These are phyloP conservation scores for Myiozetetes cayanensis DNA, from an alignment of 2,113 vertebrate genomes.

Conservation along the genomic window DNA sequence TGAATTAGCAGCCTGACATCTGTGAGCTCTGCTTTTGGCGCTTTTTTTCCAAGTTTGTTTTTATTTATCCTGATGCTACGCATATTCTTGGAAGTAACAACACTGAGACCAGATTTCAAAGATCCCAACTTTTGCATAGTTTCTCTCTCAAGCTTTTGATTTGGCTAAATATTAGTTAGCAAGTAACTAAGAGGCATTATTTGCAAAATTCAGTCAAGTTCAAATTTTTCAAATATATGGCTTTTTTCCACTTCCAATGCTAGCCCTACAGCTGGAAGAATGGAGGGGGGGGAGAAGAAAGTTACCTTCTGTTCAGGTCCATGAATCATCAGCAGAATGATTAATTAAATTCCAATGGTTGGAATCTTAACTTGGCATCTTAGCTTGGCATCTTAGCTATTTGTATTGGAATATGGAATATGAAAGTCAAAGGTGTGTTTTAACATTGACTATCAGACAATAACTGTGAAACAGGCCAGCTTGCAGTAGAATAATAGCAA, in stretches of 20 bases:
- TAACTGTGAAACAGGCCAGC: neutral
- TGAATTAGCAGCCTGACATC: neutral
- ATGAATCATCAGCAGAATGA: neutral
- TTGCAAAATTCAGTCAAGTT: neutral
- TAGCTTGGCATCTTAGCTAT: constrained; percentile 4
- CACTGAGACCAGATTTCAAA: neutral
- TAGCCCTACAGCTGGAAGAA: neutral
- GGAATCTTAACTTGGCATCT: constrained; percentile 15
- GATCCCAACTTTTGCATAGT: neutral
- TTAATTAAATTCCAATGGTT: neutral
- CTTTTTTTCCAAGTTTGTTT: neutral
- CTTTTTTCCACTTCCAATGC: neutral
- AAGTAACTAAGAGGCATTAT: neutral
- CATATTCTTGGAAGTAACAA: neutral
- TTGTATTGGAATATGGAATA: neutral
- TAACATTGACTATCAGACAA: neutral
- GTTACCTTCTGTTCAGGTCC: constrained; percentile 42
- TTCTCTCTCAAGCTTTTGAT: neutral
- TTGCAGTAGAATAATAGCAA: neutral
- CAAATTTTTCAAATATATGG: neutral
- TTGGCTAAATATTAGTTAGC: neutral
- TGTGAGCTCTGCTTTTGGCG: neutral
- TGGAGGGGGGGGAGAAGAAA: neutral
- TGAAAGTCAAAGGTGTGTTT: neutral
- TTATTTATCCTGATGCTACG: neutral